Evolutionary conservation across 2,888 invertebrate genomes (phyloP), one percentile per base, ranked within the genome.

Genomic region (Drosophila birchii): DNA sequence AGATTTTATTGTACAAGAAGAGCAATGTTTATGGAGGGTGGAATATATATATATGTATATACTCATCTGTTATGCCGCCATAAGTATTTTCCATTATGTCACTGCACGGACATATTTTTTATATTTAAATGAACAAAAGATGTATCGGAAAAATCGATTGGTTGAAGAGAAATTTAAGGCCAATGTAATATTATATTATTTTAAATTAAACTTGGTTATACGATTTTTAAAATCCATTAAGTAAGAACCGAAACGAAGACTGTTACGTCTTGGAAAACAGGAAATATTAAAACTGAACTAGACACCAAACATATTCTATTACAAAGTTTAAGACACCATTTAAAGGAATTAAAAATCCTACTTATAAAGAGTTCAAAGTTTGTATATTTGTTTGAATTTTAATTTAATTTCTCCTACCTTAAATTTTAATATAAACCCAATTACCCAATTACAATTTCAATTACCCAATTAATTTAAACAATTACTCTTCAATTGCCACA

Each of bases 1-100:
- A 49, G 71, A 70, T 71, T 68, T 57, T 41, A 57, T 70, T 68
- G 71, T 26, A 47, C 57, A 71, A 68, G 71, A 66, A 43, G 20
- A 20, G 34, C 41, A 36, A 29, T 43, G 49, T 51, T 51, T 66
- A 66, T 44, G 43, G 36, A n/a, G 26, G 67, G 20, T 29, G 41
- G 18, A 44, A 29, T 11, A 41, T 23, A 39, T 14, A 4, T 32
- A 12, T 6, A 14, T 0, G 7, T 3, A 43, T 43, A 44, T 44
- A 6, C 36, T 53, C 8, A 18, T 20, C 29, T 11, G 47, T 3
- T 34, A 26, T 45, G 18, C 11, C 23, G 1, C 3, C 12, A 38
- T 14, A 36, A 36, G 29, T 44, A 29, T 29, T 32, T 63, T 32
- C 38, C 43, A 26, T 44, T 57, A 44, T 60, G 38, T 18, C 64